Base-by-base conservation (phyloP, 2,888 invertebrate genomes). In the Epinotia nisella region DNA sequence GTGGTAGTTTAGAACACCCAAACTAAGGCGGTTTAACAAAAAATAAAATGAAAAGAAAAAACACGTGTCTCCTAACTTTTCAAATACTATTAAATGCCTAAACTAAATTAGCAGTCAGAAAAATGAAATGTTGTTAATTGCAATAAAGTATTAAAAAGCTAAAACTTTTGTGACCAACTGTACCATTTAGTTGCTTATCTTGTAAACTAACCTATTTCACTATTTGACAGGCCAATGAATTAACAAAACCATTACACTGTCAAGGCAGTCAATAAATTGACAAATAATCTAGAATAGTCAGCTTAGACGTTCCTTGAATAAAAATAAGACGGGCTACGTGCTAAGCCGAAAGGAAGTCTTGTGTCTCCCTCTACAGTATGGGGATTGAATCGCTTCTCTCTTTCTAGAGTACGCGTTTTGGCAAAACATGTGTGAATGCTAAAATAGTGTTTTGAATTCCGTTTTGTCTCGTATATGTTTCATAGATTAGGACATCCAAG, bases 271-370 rank as follows among this genome's bases (percentile, higher is more conserved):
- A 35, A 67, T 71, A 66, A 71, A 55, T 70, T 55, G 41, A 29
- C 51, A 55, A 64, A 64, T 56, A 72, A 62, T 72, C 72, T 72
- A 72, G 72, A 72, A 72, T 72, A 68, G 67, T 68, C 60, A 60
- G 19, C 24, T 19, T 64, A 29, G 11, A 73, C 73, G 67, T 17
- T 17, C 19, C 3, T 61, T 62, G 73, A 73, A 68, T 73, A 64
- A 21, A 65, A 71, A 73, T 69, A 53, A 73, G 68, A 68, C 17
- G 19, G 56, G 58, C 29, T 51, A 73, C 73, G 74, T 71, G 74
- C n/a, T 56, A 13, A 13, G 35, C 61, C 66, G 39, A 21, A 39
- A 73, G 72, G 72, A 73, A 73, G 68, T 73, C 24, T 45, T 45
- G 21, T 21, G 9, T 73, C 69, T 73, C 73, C 0, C 21, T 69